These are phyloP conservation scores for Agrochola macilenta DNA, from an alignment of 2,888 invertebrate genomes.

Conservation along the genomic window DNA sequence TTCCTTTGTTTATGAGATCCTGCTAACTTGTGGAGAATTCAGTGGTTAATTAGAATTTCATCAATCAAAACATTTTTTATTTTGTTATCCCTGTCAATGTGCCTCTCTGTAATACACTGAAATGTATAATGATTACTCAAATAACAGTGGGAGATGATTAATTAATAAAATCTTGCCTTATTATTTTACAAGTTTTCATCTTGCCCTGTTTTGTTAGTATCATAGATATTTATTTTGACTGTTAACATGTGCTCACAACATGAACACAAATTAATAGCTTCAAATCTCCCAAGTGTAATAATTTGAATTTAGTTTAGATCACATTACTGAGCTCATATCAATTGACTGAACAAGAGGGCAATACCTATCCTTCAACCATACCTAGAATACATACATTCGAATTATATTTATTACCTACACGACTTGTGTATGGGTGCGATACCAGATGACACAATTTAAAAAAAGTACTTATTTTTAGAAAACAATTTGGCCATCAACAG, in stretches of 20 bases:
- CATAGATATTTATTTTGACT: conserved; percentile 47
- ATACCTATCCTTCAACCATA: conserved; percentile 71
- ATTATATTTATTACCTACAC: conserved; percentile 4
- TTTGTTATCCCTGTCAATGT: conserved; percentile 89
- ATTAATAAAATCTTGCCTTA: conserved; percentile 88
- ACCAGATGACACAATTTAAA: background rate
- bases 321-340: conserved; percentile 54
- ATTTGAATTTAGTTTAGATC: conserved; percentile 23
- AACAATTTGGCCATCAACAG: background rate
- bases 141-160: conserved; percentile 86
- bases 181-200: conserved; percentile 85
- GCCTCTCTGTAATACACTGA: conserved; percentile 87
- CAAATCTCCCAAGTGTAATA: conserved; percentile 65
- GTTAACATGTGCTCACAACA: conserved; percentile 48
- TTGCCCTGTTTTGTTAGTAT: conserved; percentile 71
- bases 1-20: conserved; percentile 90
- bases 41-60: conserved; percentile 90
- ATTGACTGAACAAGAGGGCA: conserved; percentile 81
- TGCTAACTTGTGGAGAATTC: conserved; percentile 88
- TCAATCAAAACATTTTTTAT: conserved; percentile 89
- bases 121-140: conserved; percentile 85
- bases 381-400: conserved; percentile 39
- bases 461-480: background rate
- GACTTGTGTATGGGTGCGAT: background rate
- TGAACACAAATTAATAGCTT: conserved; percentile 36